These are phyloP conservation scores for Myotis myotis DNA, from an alignment of 2,797 vertebrate genomes.

Conservation along the genomic window DNA sequence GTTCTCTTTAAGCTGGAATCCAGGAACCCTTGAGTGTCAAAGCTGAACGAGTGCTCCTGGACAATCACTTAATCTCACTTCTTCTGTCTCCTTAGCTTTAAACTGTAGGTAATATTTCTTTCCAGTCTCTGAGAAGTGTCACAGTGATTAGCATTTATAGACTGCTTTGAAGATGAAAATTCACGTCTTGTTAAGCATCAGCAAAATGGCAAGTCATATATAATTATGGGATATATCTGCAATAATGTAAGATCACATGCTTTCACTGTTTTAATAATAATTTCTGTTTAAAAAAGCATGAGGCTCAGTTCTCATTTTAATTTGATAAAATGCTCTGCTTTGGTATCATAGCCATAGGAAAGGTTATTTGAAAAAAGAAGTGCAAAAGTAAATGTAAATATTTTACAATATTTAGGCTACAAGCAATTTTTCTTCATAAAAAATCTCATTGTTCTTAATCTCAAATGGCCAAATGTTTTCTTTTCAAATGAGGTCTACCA, in stretches of 20 bases:
- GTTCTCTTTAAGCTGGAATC: not conserved
- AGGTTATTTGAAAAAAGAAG: constrained; percentile 48
- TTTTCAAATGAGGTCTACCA: constrained; percentile 54
- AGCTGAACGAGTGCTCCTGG: not conserved
- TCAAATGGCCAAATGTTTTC: constrained; percentile 63
- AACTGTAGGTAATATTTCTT: constrained; percentile 42
- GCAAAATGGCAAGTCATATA: constrained; percentile 16
- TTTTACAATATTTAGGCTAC: constrained; percentile 61
- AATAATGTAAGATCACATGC: not conserved
- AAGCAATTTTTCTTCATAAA: constrained; percentile 66
- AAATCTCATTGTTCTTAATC: constrained; percentile 69
- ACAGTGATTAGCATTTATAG: constrained; percentile 46
- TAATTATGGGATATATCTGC: not conserved
- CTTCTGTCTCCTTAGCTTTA: constrained; percentile 43
- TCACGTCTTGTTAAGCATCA: constrained; percentile 27
- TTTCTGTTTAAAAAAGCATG: constrained; percentile 17
- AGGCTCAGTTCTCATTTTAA: constrained; percentile 11
- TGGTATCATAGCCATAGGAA: not conserved
- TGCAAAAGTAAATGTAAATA: constrained; percentile 62
- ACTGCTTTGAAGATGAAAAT: constrained; percentile 59
- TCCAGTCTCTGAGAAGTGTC: not conserved
- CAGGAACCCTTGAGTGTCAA: constrained; percentile 22
- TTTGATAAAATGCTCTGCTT: constrained; percentile 43
- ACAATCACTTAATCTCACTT: constrained; percentile 25
- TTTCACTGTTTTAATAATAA: constrained; percentile 46